Conservation (phyloP, 2,797 vertebrate species). For the Carduelis carduelis region DNA sequence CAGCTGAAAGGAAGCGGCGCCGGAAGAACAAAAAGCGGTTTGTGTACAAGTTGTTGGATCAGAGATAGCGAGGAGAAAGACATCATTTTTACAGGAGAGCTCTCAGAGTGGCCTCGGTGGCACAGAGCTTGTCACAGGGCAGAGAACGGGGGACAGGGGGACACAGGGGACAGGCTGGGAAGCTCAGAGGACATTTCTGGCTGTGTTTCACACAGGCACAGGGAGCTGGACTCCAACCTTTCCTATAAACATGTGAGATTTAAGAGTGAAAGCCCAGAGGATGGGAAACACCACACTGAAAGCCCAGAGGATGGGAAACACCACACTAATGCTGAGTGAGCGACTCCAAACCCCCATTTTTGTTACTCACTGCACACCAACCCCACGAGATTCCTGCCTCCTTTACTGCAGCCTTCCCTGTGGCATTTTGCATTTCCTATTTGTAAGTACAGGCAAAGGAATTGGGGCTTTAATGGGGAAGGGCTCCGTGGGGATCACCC, state of each 20-base stretch:
- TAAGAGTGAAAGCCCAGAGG: not conserved
- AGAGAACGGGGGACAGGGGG: not conserved
- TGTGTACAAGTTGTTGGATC: constrained; percentile 3
- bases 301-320: not conserved
- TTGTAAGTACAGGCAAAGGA: not conserved
- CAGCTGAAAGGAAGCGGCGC: constrained; percentile 13
- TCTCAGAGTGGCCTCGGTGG: not conserved
- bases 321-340: not conserved
- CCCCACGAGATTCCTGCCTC: not conserved
- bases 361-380: not conserved
- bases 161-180: not conserved
- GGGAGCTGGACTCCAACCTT: not conserved
- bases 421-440: not conserved
- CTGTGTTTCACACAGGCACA: not conserved
- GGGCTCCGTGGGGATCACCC: not conserved
- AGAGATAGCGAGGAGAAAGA: constrained; percentile 22
- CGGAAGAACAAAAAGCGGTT: not conserved
- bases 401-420: not conserved
- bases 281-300: not conserved
- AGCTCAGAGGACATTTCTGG: not conserved
- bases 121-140: rapidly evolving
- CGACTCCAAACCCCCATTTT: not conserved
- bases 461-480: not conserved
- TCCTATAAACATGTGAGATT: rapidly evolving
- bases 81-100: not conserved